Conservation (phyloP, 2,888 invertebrate genomes). For the Dilophus febrilis region DNA sequence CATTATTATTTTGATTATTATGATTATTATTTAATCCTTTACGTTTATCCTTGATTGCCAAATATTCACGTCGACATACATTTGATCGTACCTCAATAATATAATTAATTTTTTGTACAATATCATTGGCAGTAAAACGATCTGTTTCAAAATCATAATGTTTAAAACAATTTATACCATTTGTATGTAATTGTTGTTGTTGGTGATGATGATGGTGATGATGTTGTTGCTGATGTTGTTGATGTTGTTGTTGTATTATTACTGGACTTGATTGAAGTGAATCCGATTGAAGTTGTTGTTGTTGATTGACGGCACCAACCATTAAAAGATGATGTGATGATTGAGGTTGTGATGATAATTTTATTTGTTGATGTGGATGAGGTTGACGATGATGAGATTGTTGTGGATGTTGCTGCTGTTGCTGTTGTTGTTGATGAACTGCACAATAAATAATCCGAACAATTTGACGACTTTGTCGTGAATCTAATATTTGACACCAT, state of each 20-base stretch:
- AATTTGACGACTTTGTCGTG: conserved; percentile 49
- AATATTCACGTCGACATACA: conserved; percentile 63
- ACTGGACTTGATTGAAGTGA: too few species aligned
- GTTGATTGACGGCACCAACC: too few species aligned
- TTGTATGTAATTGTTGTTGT: conserved; percentile 13
- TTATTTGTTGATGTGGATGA: too few species aligned
- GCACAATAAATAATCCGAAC: conserved; percentile 39
- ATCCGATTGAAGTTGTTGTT: too few species aligned
- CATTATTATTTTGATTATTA: too few species aligned
- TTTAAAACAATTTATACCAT: conserved; percentile 37
- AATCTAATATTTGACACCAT: conserved; percentile 65
- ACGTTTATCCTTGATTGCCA: conserved; percentile 18
- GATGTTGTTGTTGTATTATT: too few species aligned
- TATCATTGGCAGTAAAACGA: conserved; percentile 54
- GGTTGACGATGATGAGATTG: too few species aligned
- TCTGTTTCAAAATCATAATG: conserved; percentile 81
- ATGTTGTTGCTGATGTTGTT: too few species aligned
- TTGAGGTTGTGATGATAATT: too few species aligned
- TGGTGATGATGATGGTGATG: conserved; percentile 4
- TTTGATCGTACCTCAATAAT: conserved; percentile 71
- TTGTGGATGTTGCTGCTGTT: background rate
- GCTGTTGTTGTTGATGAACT: background rate
- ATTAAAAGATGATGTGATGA: too few species aligned
- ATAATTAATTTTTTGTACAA: conserved; percentile 72
- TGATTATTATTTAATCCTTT: too few species aligned